Conservation (phyloP, 2,888 invertebrate genomes). For the Limnephilus marmoratus region DNA sequence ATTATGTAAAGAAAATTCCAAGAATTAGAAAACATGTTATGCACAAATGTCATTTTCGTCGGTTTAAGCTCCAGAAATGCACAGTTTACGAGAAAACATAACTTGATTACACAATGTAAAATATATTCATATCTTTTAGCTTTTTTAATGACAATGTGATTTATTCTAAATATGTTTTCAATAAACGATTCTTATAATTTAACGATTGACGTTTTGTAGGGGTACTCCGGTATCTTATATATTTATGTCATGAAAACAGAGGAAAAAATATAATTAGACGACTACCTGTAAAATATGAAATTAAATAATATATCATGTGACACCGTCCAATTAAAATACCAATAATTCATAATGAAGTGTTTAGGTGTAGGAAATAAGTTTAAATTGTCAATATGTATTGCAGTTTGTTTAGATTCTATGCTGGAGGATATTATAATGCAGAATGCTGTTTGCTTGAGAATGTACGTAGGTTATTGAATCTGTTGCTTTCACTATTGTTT, state of each 20-base stretch:
- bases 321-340: constrained; percentile 66
- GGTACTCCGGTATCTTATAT: constrained; percentile 23
- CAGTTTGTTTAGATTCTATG: constrained; percentile 42
- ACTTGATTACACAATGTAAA: background rate
- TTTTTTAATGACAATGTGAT: constrained; percentile 44
- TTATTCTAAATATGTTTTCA: constrained; percentile 36
- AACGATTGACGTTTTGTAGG: constrained; percentile 4
- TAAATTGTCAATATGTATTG: constrained; percentile 52
- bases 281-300: constrained; percentile 55
- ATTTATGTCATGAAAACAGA: constrained; percentile 49
- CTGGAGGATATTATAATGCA: constrained; percentile 4
- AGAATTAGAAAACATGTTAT: background rate
- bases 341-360: constrained; percentile 60
- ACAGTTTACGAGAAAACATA: background rate
- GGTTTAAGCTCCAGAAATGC: background rate
- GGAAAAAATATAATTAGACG: constrained; percentile 38
- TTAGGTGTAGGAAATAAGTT: constrained; percentile 54
- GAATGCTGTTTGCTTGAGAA: background rate
- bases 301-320: constrained; percentile 64
- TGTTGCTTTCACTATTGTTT: background rate
- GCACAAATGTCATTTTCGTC: background rate
- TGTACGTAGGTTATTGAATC: background rate
- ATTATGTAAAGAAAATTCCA: background rate
- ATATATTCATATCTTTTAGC: background rate
- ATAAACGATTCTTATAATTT: constrained; percentile 8